Percentiles rank a stretch among this genome's conserved stretches.
Conservation (phyloP, 53 echinoderm and acorn worm species). For the Henricia sp. region DNA sequence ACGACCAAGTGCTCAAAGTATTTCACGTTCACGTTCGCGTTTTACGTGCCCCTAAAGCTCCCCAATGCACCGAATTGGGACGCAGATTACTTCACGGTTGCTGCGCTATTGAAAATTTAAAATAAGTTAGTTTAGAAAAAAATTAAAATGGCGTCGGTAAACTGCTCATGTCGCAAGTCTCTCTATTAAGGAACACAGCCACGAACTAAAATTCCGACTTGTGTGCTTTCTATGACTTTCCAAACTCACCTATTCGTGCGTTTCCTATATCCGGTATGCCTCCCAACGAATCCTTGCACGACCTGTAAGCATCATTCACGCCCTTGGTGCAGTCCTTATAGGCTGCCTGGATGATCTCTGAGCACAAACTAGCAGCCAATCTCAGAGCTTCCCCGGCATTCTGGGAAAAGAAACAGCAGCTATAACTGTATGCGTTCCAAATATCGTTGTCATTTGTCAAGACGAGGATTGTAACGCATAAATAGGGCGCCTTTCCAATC, state of each 20-base stretch:
- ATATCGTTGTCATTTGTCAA: no score
- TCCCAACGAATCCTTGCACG: conserved; percentile 52
- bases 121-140: neutral
- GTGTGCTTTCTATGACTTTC: neutral
- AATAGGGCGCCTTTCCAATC: no score
- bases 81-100: neutral
- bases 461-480: no score
- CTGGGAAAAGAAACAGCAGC: conserved; percentile 20
- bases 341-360: conserved; percentile 67
- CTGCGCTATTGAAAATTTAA: no score
- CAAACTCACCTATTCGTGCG: conserved; percentile 22
- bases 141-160: no score
- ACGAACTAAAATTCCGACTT: no score
- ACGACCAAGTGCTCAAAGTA: no score
- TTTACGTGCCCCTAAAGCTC: no score
- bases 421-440: no score
- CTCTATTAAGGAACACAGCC: neutral
- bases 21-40: no score
- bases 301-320: conserved; percentile 59
- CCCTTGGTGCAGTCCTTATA: conserved; percentile 55
- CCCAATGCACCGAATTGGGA: neutral
- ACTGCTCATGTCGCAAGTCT: neutral
- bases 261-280: neutral
- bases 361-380: conserved; percentile 60
- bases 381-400: conserved; percentile 58